These are phyloP conservation scores for Drosophila putrida DNA, from an alignment of 2,888 invertebrate species.

Conservation along the genomic window DNA sequence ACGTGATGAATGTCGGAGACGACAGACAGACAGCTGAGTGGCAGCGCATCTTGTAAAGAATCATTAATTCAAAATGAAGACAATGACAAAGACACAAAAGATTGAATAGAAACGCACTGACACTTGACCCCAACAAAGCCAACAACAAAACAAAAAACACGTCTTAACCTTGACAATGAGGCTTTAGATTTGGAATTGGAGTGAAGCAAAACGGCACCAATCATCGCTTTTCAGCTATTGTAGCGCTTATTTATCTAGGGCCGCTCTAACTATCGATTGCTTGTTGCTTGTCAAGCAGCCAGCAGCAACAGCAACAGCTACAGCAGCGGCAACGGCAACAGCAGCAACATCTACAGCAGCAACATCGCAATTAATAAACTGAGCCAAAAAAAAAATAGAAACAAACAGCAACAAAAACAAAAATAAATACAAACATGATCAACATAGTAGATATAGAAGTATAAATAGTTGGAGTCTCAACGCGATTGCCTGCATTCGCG, in stretches of 20 bases:
- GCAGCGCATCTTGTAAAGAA: slow-evolving; percentile 46
- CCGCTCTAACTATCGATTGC: slow-evolving; percentile 66
- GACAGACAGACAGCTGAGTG: slow-evolving; percentile 33
- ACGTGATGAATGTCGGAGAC: slow-evolving; percentile 46
- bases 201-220: slow-evolving; percentile 46
- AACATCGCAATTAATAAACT: slow-evolving; percentile 70
- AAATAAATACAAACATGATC: slow-evolving; percentile 47
- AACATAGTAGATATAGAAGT: slow-evolving; percentile 66
- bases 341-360: slow-evolving; percentile 36
- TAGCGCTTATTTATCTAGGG: slow-evolving; percentile 69
- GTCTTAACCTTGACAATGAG: slow-evolving; percentile 73
- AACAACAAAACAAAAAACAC: slow-evolving; percentile 58
- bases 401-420: neutral
- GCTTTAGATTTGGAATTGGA: slow-evolving; percentile 44
- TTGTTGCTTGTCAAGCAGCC: slow-evolving; percentile 42
- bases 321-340: slow-evolving; percentile 5
- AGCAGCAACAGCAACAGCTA: slow-evolving; percentile 8
- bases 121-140: slow-evolving; percentile 75
- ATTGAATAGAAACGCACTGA: slow-evolving; percentile 55
- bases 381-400: slow-evolving; percentile 55
- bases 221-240: slow-evolving; percentile 25
- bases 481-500: slow-evolving; percentile 71
- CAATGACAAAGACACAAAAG: slow-evolving; percentile 45
- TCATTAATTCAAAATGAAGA: slow-evolving; percentile 63
- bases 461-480: slow-evolving; percentile 67